phyloP scores from a whole-genome alignment of 2,797 vertebrate genomes.

The Acestrorhynchus altus region DNA sequence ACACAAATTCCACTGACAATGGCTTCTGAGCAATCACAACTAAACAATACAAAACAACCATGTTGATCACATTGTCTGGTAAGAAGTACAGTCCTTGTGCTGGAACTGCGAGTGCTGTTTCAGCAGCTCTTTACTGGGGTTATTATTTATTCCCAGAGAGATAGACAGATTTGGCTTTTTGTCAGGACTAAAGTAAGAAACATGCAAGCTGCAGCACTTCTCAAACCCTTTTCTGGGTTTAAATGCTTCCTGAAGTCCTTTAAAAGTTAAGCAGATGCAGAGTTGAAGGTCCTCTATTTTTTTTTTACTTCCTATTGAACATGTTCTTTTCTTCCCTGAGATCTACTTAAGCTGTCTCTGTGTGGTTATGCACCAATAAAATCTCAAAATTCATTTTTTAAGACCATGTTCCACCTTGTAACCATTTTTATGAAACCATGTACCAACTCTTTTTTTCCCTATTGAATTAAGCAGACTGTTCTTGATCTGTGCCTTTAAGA shows the following conservation, averaged over 20 bases:
- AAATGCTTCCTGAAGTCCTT: neutral
- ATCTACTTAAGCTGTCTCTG: neutral
- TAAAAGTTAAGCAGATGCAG: neutral
- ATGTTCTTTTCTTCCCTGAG: neutral
- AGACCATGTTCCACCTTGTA: neutral
- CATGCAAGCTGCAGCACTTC: neutral
- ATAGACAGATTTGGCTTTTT: neutral
- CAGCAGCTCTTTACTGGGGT: conserved; percentile 5
- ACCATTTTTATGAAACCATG: neutral
- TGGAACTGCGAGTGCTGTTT: neutral
- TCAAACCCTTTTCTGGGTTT: neutral
- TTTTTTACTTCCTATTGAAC: neutral
- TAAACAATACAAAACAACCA: neutral
- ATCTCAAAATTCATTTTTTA: neutral
- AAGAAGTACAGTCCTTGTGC: neutral
- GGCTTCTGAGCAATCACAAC: neutral
- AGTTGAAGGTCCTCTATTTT: neutral
- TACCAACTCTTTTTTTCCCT: too few relatives aligned
- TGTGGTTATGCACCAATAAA: neutral
- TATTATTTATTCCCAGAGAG: conserved; percentile 1
- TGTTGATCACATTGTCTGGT: neutral
- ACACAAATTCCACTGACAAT: neutral
- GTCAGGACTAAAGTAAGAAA: neutral
- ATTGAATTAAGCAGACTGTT: too few relatives aligned
- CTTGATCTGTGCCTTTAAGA: too few relatives aligned